These are phyloP conservation scores for Picus viridis DNA, from an alignment of 2,797 vertebrate species.

Conservation along the genomic window DNA sequence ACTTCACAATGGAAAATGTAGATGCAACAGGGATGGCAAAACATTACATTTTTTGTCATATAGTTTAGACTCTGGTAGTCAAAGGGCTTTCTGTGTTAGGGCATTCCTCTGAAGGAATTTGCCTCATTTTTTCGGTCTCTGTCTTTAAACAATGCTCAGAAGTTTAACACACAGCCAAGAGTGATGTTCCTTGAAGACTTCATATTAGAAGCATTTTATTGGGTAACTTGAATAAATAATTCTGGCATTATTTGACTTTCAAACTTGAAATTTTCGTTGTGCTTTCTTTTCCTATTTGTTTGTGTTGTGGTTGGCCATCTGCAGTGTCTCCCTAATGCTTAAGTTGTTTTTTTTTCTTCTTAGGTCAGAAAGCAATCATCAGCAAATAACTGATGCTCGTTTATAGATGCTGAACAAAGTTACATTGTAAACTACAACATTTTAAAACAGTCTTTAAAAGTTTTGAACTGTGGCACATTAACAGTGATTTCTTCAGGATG, in stretches of 20 bases:
- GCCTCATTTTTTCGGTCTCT: rapidly evolving
- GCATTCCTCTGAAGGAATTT: background rate
- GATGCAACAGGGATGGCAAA: background rate
- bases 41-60: background rate
- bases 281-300: background rate
- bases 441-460: background rate
- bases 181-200: background rate
- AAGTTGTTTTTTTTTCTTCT: background rate
- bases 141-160: background rate
- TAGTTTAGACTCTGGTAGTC: background rate
- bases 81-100: background rate
- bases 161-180: background rate
- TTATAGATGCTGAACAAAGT: background rate
- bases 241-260: background rate
- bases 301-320: background rate
- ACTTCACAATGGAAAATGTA: background rate
- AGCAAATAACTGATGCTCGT: rapidly evolving
- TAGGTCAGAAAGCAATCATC: background rate
- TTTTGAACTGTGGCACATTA: background rate
- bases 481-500: background rate
- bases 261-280: background rate
- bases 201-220: background rate
- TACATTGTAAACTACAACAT: background rate
- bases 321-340: background rate
- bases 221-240: background rate